Base-by-base conservation (phyloP, 2,888 invertebrate genomes). In the Sussaba pulchella region DNA sequence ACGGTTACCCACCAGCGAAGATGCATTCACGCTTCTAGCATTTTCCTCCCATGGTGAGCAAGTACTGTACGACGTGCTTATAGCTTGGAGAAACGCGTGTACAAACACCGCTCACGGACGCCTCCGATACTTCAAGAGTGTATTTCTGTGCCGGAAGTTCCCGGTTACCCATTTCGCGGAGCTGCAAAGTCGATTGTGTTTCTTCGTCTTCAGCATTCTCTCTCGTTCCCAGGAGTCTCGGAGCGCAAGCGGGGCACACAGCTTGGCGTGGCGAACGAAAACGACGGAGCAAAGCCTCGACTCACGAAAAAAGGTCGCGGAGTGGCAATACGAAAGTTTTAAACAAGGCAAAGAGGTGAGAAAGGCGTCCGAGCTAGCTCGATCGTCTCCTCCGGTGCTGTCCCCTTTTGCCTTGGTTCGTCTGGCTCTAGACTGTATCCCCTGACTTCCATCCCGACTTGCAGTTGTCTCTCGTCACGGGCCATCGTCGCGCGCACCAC, bases 271-370 rank as follows among this genome's bases (percentile, higher is more conserved):
- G 71, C 45, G 54, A 31, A 54, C 43, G 80, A 73, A 74, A 47
- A 57, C 57, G 78, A 72, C 69, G 67, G 50, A 57, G 50, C 43
- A 50, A 47, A 54, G 59, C 70, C 43, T 66, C 43, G 70, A 70
- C 45, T 52, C n/a, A 54, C 64, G 64, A 59, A 66, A 78, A 75
- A 78, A 78, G 39, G 39, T 74, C 24, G 45, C 41, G 39, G 70
- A 61, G 81, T 83, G 82, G 73, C 80, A 75, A 83, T 64, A 73
- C 77, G 78, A 84, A 88, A 89, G 83, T 89, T 88, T 85, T 78
- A 84, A 87, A 86, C 74, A 82, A 80, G 78, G 82, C 83, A 69
- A 76, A 70, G 77, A 74, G 77, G 72, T 54, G 64, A 72, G 66
- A 52, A 59, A 66, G 50, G 41, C 71, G 66, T 81, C 54, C 24